phyloP scores from a whole-genome alignment of 2,113 vertebrate genomes.

The Buteo buteo region DNA sequence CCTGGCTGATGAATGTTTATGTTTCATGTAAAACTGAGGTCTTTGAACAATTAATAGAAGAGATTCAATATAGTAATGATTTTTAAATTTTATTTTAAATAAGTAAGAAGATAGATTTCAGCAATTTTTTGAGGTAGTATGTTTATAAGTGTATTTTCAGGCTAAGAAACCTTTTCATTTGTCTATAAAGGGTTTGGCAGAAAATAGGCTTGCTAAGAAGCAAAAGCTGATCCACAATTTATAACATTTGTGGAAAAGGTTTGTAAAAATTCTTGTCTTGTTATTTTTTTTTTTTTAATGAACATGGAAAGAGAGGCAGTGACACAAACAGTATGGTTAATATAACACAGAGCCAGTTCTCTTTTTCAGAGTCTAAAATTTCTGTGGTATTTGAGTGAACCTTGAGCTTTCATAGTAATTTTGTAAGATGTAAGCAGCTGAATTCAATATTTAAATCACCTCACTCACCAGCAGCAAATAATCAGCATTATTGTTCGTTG shows the following conservation, averaged over 20 bases:
- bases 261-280: neutral
- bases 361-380: neutral
- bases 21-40: neutral
- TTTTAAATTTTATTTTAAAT: neutral
- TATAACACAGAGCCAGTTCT: neutral
- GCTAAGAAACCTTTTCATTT: neutral
- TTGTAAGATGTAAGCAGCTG: neutral
- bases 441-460: neutral
- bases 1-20: neutral
- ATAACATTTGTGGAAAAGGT: neutral
- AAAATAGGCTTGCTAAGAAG: neutral
- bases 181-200: neutral
- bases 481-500: neutral
- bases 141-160: neutral
- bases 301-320: neutral
- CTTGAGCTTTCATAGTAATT: neutral
- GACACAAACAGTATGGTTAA: neutral
- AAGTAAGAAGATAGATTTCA: neutral
- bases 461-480: neutral
- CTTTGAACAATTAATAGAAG: neutral
- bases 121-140: neutral
- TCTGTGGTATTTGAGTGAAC: neutral
- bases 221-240: neutral
- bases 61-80: neutral
- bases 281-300: neutral